Evolutionary conservation across 2,113 vertebrate genomes (phyloP).

Genomic region (Pseudorectes ferrugineus): DNA sequence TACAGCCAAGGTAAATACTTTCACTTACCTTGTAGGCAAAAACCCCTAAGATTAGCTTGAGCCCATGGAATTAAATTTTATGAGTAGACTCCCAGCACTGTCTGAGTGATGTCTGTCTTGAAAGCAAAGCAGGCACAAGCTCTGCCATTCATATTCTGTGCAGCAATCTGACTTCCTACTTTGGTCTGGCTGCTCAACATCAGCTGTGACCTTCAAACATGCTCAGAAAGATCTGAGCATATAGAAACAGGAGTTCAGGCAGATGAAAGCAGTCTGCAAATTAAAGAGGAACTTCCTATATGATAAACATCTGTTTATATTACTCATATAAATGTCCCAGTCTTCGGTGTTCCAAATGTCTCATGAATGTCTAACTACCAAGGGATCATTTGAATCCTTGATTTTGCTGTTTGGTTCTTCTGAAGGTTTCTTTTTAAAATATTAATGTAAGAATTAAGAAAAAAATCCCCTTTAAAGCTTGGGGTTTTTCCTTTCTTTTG

Average conservation of each 20-base stretch:
- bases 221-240: background rate
- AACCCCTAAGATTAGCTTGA: background rate
- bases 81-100: background rate
- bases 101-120: background rate
- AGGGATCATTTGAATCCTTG: background rate
- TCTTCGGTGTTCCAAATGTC: background rate
- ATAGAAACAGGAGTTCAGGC: background rate
- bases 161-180: background rate
- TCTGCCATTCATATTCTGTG: background rate
- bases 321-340: background rate
- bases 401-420: background rate
- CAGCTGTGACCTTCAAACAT: background rate
- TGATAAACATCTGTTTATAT: background rate
- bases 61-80: background rate
- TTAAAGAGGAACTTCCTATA: background rate
- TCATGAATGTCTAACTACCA: background rate
- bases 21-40: background rate
- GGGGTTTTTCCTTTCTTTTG: background rate
- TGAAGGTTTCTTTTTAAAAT: background rate
- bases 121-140: background rate
- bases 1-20: background rate
- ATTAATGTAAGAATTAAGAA: background rate
- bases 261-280: background rate
- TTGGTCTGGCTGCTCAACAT: background rate
- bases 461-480: background rate